Percentiles rank a stretch among this genome's conserved stretches.
These are phyloP conservation scores for Dreissena rostriformis DNA, from an alignment of 1,140 invertebrate species.

Conservation along the genomic window DNA sequence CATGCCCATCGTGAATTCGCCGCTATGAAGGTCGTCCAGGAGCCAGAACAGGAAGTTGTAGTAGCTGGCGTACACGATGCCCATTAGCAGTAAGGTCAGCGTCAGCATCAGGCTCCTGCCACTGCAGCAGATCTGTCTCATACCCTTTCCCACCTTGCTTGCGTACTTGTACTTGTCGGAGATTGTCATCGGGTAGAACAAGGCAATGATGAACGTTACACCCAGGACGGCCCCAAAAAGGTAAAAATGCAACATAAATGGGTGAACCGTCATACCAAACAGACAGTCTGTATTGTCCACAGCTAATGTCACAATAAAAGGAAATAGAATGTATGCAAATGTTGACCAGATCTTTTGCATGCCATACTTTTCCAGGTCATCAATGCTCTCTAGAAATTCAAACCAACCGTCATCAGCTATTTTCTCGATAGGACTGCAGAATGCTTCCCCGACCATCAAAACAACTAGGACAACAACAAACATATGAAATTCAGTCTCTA, in stretches of 20 bases:
- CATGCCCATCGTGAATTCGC: constrained; percentile 73
- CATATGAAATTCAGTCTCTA: constrained; percentile 56
- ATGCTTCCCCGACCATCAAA: constrained; percentile 73
- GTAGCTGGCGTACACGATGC: constrained; percentile 70
- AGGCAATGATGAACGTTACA: constrained; percentile 69
- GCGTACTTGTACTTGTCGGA: constrained; percentile 67
- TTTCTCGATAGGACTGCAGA: constrained; percentile 76
- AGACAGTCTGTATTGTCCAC: constrained; percentile 76
- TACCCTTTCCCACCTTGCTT: constrained; percentile 68
- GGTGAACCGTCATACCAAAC: constrained; percentile 70
- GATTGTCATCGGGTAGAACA: constrained; percentile 74
- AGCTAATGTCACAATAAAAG: constrained; percentile 67
- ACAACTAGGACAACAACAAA: constrained; percentile 72
- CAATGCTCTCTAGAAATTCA: constrained; percentile 78
- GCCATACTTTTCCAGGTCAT: constrained; percentile 79
- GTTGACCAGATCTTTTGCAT: constrained; percentile 76
- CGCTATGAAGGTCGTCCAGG: constrained; percentile 74
- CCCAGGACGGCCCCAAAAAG: constrained; percentile 73
- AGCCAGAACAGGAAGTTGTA: constrained; percentile 78
- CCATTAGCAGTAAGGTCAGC: constrained; percentile 73
- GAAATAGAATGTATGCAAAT: constrained; percentile 72
- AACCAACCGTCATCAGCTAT: constrained; percentile 79
- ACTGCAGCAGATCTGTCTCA: constrained; percentile 71
- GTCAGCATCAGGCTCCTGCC: constrained; percentile 69
- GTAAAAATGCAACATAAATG: constrained; percentile 77